Base-by-base conservation (phyloP, 2,888 invertebrate genomes). In the Tipula unca region DNA sequence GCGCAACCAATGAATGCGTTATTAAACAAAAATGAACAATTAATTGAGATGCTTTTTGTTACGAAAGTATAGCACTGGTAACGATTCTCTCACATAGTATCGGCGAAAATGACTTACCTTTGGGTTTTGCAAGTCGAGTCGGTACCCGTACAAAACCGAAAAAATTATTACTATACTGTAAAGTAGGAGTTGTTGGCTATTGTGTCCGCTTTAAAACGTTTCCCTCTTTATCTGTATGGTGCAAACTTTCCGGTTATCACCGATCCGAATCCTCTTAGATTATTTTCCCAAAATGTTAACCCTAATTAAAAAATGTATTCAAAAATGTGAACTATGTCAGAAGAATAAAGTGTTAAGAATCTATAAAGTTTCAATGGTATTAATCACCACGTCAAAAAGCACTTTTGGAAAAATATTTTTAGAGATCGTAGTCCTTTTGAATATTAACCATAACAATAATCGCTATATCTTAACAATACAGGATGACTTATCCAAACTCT, bases 401-500 rank as follows among this genome's bases (percentile, higher is more conserved):
- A 88, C 89, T 2, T 88, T 89, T 86, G 87, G 89, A 86, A 87
- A 87, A 86, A 85, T 89, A 82, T 86, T 87, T 17, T 29, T 89
- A 29, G 88, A 89, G 86, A 88, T 89, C 13, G 88, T 89, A n/a
- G 88, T 88, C 82, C 88, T 88, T 1, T 86, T 89, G 83, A 87
- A 87, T 8, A 13, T 86, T 14, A 87, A 87, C 1, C 48, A 87
- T 83, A 86, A 87, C 17, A 87, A 87, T 29, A 88, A 88, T 86
- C 87, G 86, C 86, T 89, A 87, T 86, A 87, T 89, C 82, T 29
- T 88, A 29, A 88, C 88, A 8, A 85, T 87, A 25, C 88, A 88
- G 86, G 87, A 88, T 85, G 87, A 88, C 85, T 85, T 88, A 29
- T 88, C 88, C 0, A 88, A 88, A 87, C 89, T 87, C 86, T 87